These are phyloP conservation scores for Acholoe squamosa DNA, from an alignment of 2,888 invertebrate species.

Conservation along the genomic window DNA sequence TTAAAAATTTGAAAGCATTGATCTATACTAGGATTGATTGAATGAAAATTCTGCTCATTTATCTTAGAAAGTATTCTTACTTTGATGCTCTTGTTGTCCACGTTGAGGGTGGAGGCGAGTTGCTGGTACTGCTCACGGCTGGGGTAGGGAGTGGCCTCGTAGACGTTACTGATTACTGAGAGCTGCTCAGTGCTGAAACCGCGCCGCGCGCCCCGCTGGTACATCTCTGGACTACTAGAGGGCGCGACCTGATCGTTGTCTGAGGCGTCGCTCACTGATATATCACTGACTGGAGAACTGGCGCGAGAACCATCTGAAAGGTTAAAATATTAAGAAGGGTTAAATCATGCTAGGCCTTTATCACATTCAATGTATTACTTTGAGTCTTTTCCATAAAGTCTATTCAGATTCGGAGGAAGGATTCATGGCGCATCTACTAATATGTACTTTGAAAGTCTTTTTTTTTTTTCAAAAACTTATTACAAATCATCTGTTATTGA, in stretches of 20 bases:
- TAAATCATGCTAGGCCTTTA: too few relatives aligned
- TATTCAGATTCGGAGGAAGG: too few relatives aligned
- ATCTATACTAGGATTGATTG: too few relatives aligned
- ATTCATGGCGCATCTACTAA: too few relatives aligned
- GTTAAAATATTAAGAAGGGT: not conserved
- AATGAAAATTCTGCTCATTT: not conserved
- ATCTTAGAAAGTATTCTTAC: not conserved
- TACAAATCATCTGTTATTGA: too few relatives aligned
- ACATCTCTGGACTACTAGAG: not conserved
- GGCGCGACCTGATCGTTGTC: conserved; percentile 39
- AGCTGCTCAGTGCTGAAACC: not conserved
- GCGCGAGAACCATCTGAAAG: not conserved
- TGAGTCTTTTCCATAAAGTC: too few relatives aligned
- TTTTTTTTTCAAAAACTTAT: too few relatives aligned
- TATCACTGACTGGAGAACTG: not conserved
- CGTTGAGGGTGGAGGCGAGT: not conserved
- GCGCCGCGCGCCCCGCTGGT: not conserved
- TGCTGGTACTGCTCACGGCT: conserved; percentile 2
- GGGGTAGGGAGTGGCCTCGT: not conserved
- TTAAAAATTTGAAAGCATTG: too few relatives aligned
- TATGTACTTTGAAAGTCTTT: too few relatives aligned
- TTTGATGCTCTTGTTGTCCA: not conserved
- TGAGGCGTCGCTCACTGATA: not conserved
- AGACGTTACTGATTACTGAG: not conserved
- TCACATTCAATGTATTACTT: too few relatives aligned